Conservation (phyloP, 2,113 vertebrate genomes). For the Melierax canorus region DNA sequence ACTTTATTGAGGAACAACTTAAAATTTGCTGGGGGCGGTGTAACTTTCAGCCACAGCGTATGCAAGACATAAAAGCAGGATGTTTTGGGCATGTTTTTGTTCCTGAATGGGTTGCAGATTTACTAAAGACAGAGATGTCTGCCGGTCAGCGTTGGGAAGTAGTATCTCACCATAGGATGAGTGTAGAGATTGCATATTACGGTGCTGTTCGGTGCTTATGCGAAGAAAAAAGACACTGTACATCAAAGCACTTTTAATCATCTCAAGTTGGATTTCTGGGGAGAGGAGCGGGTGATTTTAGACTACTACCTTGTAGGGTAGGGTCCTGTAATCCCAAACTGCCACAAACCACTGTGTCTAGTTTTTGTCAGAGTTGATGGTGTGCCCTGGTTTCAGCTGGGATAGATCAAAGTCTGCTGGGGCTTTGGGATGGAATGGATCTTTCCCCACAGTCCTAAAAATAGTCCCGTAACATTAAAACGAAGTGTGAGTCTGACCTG, state of each 20-base stretch:
- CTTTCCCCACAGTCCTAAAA: background rate
- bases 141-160: background rate
- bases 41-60: background rate
- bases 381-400: background rate
- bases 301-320: background rate
- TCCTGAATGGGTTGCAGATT: background rate
- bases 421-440: background rate
- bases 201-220: fast-evolving
- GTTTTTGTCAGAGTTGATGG: background rate
- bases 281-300: background rate
- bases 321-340: background rate
- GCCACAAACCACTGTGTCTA: background rate
- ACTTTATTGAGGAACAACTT: background rate
- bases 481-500: background rate
- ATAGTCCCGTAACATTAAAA: background rate
- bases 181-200: background rate
- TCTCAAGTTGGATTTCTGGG: background rate
- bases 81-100: background rate
- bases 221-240: background rate
- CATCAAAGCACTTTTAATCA: fast-evolving
- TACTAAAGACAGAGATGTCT: background rate
- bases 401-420: background rate
- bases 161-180: background rate
- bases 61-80: background rate
- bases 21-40: background rate